Evolutionary conservation across 1,140 invertebrate genomes (phyloP).

Genomic region (Pseudomyrmex pallidus): DNA sequence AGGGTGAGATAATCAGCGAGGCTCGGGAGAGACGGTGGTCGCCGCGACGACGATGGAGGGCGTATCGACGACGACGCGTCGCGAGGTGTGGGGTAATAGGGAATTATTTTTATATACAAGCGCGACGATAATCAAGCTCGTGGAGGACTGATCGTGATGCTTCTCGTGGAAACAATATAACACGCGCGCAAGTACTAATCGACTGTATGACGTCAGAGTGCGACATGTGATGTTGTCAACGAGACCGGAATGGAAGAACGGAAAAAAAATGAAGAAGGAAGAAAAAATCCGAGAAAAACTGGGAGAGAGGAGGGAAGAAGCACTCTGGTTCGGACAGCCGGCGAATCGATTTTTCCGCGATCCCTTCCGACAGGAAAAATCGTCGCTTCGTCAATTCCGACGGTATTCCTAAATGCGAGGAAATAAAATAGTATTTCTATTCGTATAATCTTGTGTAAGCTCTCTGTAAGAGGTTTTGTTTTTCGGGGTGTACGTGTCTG

Average conservation of each 20-base stretch:
- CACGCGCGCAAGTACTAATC: constrained; percentile 38
- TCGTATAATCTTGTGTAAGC: constrained; percentile 77
- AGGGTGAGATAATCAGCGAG: constrained; percentile 10
- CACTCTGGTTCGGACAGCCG: constrained; percentile 33
- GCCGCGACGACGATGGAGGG: background rate
- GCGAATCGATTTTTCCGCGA: constrained; percentile 15
- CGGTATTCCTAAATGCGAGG: constrained; percentile 60
- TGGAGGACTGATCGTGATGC: constrained; percentile 65
- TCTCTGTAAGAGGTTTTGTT: constrained; percentile 78
- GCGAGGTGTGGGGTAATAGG: constrained; percentile 64
- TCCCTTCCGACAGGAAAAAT: constrained; percentile 20
- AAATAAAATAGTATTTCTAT: constrained; percentile 73
- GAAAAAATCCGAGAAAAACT: constrained; percentile 10
- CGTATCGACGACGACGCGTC: constrained; percentile 42
- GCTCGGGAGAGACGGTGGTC: constrained; percentile 28
- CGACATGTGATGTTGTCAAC: constrained; percentile 43
- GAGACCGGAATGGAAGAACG: constrained; percentile 50
- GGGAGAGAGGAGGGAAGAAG: constrained; percentile 30
- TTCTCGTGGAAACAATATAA: constrained; percentile 56
- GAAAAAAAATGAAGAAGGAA: constrained; percentile 1
- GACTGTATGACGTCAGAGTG: constrained; percentile 42
- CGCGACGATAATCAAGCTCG: constrained; percentile 79
- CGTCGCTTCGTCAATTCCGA: constrained; percentile 33
- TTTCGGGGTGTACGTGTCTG: constrained; percentile 80
- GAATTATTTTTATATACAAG: constrained; percentile 81